Percentiles rank a stretch among this genome's conserved stretches.
Evolutionary conservation across 2,888 invertebrate species (phyloP).

Genomic region (Archips crataeganus): DNA sequence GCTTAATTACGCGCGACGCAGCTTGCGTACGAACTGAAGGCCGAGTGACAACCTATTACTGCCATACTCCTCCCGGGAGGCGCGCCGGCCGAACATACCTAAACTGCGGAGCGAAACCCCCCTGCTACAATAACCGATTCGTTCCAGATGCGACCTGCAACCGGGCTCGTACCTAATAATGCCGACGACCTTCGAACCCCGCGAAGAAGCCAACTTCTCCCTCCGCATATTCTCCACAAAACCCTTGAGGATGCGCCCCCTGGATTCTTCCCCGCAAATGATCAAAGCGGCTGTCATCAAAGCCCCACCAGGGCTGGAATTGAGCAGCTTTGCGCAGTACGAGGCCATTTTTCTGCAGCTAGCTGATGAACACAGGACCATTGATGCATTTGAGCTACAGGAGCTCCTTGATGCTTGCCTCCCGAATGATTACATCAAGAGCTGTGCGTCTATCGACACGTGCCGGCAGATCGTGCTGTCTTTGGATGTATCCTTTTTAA

Average conservation of each 20-base stretch:
- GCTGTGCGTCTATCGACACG: slow-evolving; percentile 96
- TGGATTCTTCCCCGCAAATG: slow-evolving; percentile 89
- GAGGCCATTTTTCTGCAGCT: slow-evolving; percentile 95
- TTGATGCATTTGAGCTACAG: slow-evolving; percentile 96
- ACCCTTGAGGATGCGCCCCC: slow-evolving; percentile 90
- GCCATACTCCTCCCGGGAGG: too few relatives aligned
- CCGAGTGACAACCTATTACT: too few relatives aligned
- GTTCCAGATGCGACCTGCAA: slow-evolving; percentile 90
- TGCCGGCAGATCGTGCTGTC: slow-evolving; percentile 95
- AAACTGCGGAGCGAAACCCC: too few relatives aligned
- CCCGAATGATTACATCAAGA: slow-evolving; percentile 97
- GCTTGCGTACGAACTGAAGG: too few relatives aligned
- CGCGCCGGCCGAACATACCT: too few relatives aligned
- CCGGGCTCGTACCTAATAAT: slow-evolving; percentile 93
- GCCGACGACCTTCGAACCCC: slow-evolving; percentile 96
- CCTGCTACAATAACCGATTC: too few relatives aligned
- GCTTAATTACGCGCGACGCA: too few relatives aligned
- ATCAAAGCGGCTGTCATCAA: slow-evolving; percentile 91
- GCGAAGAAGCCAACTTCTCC: slow-evolving; percentile 95
- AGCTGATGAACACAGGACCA: slow-evolving; percentile 95
- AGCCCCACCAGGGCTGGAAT: slow-evolving; percentile 89
- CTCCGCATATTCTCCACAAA: slow-evolving; percentile 93
- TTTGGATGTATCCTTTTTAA: slow-evolving; percentile 91
- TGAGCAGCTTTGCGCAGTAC: slow-evolving; percentile 93
- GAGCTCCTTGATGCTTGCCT: slow-evolving; percentile 95